Conservation (phyloP, 2,888 invertebrate species). For the Pinctada fucata region DNA sequence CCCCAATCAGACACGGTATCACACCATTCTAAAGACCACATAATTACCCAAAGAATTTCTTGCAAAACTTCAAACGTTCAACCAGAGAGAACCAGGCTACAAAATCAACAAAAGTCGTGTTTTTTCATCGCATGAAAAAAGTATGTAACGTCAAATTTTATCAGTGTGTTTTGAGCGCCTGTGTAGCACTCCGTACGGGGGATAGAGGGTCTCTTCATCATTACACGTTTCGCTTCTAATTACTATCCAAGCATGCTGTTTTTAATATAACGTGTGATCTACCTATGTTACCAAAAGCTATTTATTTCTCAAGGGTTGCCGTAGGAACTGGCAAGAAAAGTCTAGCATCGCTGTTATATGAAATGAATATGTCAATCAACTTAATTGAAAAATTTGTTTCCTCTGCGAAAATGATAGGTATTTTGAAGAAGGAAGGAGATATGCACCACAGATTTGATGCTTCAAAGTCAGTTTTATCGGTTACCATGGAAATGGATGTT, state of each 20-base stretch:
- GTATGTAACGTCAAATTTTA: too few species aligned
- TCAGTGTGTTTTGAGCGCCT: too few species aligned
- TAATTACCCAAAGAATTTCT: too few species aligned
- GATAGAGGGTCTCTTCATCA: conserved; percentile 10
- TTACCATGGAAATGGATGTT: not conserved
- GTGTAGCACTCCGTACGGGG: not conserved
- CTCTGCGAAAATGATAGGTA: conserved; percentile 19
- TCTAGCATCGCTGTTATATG: conserved; percentile 18
- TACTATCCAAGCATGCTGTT: conserved; percentile 28
- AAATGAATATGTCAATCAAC: conserved; percentile 25
- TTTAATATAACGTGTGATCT: conserved; percentile 27
- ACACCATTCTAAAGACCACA: too few species aligned
- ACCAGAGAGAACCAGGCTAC: too few species aligned
- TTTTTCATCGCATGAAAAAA: too few species aligned
- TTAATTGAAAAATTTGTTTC: conserved; percentile 31
- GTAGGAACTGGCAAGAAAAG: not conserved
- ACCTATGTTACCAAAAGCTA: conserved; percentile 8
- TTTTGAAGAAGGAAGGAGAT: conserved; percentile 1
- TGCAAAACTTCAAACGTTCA: too few species aligned
- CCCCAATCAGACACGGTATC: too few species aligned
- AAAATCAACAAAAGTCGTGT: too few species aligned
- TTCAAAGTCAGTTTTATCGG: not conserved
- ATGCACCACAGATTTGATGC: not conserved
- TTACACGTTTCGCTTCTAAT: conserved; percentile 27
- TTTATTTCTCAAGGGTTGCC: not conserved